Percentiles rank a stretch among this genome's conserved stretches.
Evolutionary conservation across 2,888 invertebrate genomes (phyloP).

Genomic region (Heteromurus nitidus): DNA sequence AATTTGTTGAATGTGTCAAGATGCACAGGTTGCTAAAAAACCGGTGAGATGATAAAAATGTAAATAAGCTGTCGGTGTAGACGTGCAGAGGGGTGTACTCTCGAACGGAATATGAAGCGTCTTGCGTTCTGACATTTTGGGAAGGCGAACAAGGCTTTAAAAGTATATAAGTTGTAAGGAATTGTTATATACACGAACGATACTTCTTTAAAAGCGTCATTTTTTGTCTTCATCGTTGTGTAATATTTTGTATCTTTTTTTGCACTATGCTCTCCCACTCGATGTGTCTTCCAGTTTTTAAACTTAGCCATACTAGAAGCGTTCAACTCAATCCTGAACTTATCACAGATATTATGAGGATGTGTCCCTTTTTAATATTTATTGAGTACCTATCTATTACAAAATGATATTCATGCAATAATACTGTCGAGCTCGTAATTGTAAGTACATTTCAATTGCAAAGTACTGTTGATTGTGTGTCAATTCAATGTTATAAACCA

Average conservation of each 20-base stretch:
- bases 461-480: too few species aligned
- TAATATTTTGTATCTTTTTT: too few species aligned
- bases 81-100: background rate
- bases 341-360: background rate
- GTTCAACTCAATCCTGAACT: background rate
- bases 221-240: too few species aligned
- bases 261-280: background rate
- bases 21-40: too few species aligned
- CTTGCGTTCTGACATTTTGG: background rate
- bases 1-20: too few species aligned
- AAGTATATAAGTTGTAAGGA: background rate
- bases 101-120: background rate
- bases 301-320: background rate
- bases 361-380: background rate
- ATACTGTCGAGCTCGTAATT: background rate
- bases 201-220: too few species aligned
- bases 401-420: background rate
- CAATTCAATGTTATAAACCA: background rate
- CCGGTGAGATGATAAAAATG: too few species aligned
- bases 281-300: background rate
- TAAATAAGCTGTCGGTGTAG: background rate
- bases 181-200: too few species aligned
- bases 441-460: background rate
- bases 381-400: background rate
- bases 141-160: background rate